Base-by-base conservation (phyloP, 2,888 invertebrate genomes). In the Habroteleia sp. region DNA sequence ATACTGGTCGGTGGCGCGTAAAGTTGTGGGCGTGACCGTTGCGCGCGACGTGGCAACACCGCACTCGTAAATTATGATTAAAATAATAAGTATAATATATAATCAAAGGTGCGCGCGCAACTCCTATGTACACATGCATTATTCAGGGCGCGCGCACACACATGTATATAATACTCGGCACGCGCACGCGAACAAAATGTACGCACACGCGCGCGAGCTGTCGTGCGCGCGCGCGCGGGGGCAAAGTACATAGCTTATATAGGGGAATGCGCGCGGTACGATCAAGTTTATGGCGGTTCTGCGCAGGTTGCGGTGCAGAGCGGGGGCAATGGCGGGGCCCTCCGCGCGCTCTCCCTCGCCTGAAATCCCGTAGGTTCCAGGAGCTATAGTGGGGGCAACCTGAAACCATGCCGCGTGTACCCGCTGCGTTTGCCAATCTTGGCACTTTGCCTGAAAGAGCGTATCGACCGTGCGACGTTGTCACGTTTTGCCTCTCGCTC, bases 391-490 rank as follows among this genome's bases (percentile, higher is more conserved):
- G 81, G 81, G 76, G 79, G 76, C 68, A 78, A 85, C 81, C 84
- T 84, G 84, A 85, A 86, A 85, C 82, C 82, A 69, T 80, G 81
- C 72, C 56, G 77, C 84, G 84, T 84, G 83, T 83, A 82, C 79
- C 79, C 80, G 79, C 77, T 79, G 82, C 86, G 82, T 85, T 86
- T 84, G 83, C 87, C 85, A 88, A 87, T 88, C 88, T 88, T 88
- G 88, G 88, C 88, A 88, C 84, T 86, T 86, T 87, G 88, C 88
- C 88, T 88, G 86, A 88, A 88, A 87, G 87, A 87, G 84, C 85
- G 87, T 88, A 88, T 88, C 88, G 88, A 88, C 87, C 88, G 87
- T 84, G 84, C 88, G 79, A 81, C 84, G 88, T 87, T 88, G 88
- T 86, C 88, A 87, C 82, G 81, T 87, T 81, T 79, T 79, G 25